Evolutionary conservation across 2,888 invertebrate species (phyloP), one percentile per base, ranked within the genome.

Genomic region (Euphydryas editha): DNA sequence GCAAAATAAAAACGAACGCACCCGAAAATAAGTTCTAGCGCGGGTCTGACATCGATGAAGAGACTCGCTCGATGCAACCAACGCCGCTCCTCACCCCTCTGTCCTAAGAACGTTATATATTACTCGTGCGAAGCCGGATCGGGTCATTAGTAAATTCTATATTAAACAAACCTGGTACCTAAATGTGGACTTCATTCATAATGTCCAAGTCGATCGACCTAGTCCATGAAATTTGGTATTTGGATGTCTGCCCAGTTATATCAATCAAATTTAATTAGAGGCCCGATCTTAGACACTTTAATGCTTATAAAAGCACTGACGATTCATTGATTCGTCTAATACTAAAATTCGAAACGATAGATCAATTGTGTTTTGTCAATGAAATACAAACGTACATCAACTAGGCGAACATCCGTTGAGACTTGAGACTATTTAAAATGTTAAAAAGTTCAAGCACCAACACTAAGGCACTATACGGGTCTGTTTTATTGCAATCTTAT

Each of bases 191-290:
- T 67, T 63, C 69, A 69, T 71, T 71, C 67, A 65, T 67, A 49
- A 46, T 42, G 67, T 66, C 62, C 56, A 59, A 68, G 62, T 63
- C 62, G 21, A 58, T 57, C 68, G 70, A 69, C 70, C 67, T 67
- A 70, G 70, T 61, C 70, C 72, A 68, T 72, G 70, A 68, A 69
- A 66, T 62, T 46, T 55, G 59, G 15, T 39, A 46, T 62, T 70
- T 70, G 70, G 72, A 72, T 57, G 36, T 24, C 42, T 72, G 72
- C 72, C 71, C 70, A 66, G 58, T 55, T 42, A 39, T 62, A 62
- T 47, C 46, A 60, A 65, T 59, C 63, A 61, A 68, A 70, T 67
- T 61, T 47, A 63, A 61, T 60, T 60, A 51, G 4, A 36, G 18
- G 20, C 6, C 15, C 24, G n/a, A 15, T 51, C 15, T 51, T n/a